phyloP scores from a whole-genome alignment of 2,113 vertebrate species.

The Thalassoma bifasciatum region DNA sequence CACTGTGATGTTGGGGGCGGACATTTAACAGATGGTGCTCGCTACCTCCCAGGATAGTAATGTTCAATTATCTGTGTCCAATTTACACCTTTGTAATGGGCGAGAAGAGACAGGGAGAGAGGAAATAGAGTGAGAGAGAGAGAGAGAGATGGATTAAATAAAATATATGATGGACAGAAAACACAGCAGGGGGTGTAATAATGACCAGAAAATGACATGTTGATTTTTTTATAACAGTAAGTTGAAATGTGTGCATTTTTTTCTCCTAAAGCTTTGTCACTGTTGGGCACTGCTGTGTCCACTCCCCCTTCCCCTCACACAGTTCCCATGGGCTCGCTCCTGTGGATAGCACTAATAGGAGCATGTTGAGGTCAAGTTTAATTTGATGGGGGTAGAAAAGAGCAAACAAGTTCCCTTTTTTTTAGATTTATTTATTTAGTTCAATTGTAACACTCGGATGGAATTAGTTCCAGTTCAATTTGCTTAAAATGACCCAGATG shows the following conservation, averaged over 20 bases:
- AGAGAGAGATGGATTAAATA: slow-evolving; percentile 31
- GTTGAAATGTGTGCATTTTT: neutral
- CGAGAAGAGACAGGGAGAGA: slow-evolving; percentile 51
- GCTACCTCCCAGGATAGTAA: slow-evolving; percentile 77
- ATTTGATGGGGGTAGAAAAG: slow-evolving; percentile 52
- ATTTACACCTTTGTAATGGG: slow-evolving; percentile 79
- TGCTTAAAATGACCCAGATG: slow-evolving; percentile 69
- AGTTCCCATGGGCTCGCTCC: slow-evolving; percentile 49
- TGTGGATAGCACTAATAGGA: slow-evolving; percentile 58
- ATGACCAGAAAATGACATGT: slow-evolving; percentile 5
- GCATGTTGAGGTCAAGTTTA: slow-evolving; percentile 68
- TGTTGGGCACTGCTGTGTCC: slow-evolving; percentile 4
- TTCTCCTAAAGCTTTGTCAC: slow-evolving; percentile 17
- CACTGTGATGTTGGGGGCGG: slow-evolving; percentile 73
- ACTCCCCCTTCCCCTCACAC: slow-evolving; percentile 3
- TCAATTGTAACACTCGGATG: slow-evolving; percentile 58
- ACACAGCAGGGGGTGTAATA: neutral
- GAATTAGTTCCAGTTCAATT: slow-evolving; percentile 73
- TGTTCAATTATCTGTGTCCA: slow-evolving; percentile 83
- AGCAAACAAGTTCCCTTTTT: slow-evolving; percentile 55
- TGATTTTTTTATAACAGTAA: slow-evolving; percentile 14
- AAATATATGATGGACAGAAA: slow-evolving; percentile 26
- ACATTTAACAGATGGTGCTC: slow-evolving; percentile 78
- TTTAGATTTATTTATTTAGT: slow-evolving; percentile 62
- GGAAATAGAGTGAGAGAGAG: neutral